Base-by-base conservation (phyloP, 2,113 vertebrate genomes). In the Lampris megalopsis region DNA sequence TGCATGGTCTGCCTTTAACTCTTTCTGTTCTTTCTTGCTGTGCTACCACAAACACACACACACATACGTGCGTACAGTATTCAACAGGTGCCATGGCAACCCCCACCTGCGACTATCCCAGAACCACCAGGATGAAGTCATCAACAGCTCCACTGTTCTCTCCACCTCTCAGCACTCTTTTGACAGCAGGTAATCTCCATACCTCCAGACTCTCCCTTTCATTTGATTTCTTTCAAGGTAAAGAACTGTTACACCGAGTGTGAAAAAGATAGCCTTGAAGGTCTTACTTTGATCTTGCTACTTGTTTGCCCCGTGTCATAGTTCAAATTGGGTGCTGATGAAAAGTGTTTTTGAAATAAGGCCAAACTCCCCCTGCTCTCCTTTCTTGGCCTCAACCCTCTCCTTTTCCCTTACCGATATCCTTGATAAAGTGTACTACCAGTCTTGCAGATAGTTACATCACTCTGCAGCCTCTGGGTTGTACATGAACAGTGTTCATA, bases 51-150 rank as follows among this genome's bases (percentile, higher is more conserved):
- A 9, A 36, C 11, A 3, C 1, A 24, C 8, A 24, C 24, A 24
- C 24, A 24, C 24, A 24, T 24, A 24, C 24, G 24, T 24, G 24
- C 24, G 24, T 24, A 24, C 78, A 95, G 94, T 87, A 63, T 78
- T 94, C 24, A 89, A 91, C 81, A 91, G 94, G 13, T 95, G 60
- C 69, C 83, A 95, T 76, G 89, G 82, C 48, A 91, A 62, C 75
- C 63, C 40, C 24, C 68, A 90, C 1, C 86, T 94, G 64, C 89
- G 94, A 9, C 87, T 95, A 13, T 69, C 93, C 1, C 93, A 92
- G 85, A 90, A 80, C 71, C 93, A 92, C 77, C 89, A 92, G 64
- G 94, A 94, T n/a, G 94, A 95, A 67, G 86, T 94, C 68, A 76
- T 94, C 83, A 93, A 50, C 80, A 82, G 81, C 47, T 93, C 94